Conservation (phyloP, 2,113 vertebrate genomes). For the Athene noctua region DNA sequence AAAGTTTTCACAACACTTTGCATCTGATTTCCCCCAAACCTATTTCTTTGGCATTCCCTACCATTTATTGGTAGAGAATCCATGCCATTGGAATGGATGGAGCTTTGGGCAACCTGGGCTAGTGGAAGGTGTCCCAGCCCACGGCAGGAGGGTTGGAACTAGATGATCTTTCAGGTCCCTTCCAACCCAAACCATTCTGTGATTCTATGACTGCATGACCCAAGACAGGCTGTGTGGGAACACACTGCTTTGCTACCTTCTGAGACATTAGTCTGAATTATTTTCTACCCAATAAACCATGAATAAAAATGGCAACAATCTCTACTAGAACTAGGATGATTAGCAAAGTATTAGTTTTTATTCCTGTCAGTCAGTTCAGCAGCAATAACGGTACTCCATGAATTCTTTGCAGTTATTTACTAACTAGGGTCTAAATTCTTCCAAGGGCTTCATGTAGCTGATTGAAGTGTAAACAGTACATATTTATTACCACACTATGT, state of each 20-base stretch:
- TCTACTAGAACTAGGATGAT: background rate
- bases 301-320: background rate
- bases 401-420: background rate
- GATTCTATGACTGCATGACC: background rate
- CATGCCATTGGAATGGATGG: too few relatives aligned
- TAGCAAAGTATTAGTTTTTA: background rate
- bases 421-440: background rate
- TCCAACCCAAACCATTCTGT: too few relatives aligned
- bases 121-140: too few relatives aligned
- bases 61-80: background rate
- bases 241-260: background rate
- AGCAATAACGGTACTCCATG: background rate
- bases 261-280: background rate
- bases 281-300: background rate
- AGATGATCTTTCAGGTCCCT: too few relatives aligned
- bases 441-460: background rate
- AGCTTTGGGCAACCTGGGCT: too few relatives aligned
- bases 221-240: background rate
- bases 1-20: background rate
- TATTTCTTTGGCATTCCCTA: background rate
- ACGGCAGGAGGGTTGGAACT: too few relatives aligned
- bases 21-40: background rate
- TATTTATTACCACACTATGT: background rate
- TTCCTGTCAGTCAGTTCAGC: background rate
- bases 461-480: background rate